These are phyloP conservation scores for Lumbricus terrestris DNA, from an alignment of 2,888 invertebrate genomes.

Conservation along the genomic window DNA sequence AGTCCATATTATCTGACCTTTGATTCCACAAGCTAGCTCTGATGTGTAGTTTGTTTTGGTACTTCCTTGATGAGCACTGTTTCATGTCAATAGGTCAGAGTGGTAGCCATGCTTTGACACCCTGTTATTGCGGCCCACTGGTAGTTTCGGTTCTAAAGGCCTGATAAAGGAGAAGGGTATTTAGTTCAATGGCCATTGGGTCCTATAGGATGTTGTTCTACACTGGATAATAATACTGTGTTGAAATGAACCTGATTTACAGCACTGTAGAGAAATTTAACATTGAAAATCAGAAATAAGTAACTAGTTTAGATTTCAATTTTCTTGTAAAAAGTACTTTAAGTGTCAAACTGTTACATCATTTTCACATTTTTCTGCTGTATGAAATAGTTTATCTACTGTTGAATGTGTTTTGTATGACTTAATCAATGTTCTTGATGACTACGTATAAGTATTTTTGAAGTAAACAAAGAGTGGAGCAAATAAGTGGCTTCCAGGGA, in stretches of 20 bases:
- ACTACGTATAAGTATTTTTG: neutral
- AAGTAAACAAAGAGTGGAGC: neutral
- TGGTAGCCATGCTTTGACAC: neutral
- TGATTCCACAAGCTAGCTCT: neutral
- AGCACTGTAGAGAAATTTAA: neutral
- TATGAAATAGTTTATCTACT: neutral
- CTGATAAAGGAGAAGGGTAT: too few species aligned
- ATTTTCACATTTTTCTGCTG: neutral
- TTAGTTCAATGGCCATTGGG: too few species aligned
- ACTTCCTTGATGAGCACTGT: constrained; percentile 3
- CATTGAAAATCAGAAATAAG: neutral
- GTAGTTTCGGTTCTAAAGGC: too few species aligned
- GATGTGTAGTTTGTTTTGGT: too few species aligned
- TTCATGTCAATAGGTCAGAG: neutral
- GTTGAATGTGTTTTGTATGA: neutral
- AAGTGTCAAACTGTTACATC: neutral
- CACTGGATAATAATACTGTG: neutral
- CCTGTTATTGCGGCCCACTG: too few species aligned
- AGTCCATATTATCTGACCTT: neutral
- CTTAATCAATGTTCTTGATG: neutral
- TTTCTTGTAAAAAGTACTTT: neutral
- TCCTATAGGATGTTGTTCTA: too few species aligned
- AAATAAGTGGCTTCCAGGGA: neutral
- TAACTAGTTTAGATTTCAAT: neutral
- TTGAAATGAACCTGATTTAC: neutral